Base-by-base conservation (phyloP, 2,888 invertebrate species). In the Meta bourneti region DNA sequence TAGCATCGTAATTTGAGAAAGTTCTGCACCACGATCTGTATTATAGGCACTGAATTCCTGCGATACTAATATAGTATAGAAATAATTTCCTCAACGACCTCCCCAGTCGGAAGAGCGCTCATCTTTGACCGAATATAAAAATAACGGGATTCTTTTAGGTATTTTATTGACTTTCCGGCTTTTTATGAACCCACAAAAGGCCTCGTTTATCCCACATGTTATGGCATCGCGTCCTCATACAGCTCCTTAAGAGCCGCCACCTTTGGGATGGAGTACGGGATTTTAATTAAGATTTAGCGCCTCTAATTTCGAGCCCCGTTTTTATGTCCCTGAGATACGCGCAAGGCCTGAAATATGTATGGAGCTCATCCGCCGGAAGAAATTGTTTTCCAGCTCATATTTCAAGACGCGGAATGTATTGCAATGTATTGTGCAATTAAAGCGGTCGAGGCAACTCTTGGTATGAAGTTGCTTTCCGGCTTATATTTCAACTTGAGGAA, bases 231-330 rank as follows among this genome's bases (percentile, higher is more conserved):
- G 78, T 48, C 49, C 78, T 70, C 86, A 51, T 70, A 70, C 49
- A 77, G 78, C 8, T 19, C 78, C 70, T 48, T 78, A 86, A 86
- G 78, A 19, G 86, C 86, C 49, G 78, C 70, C 79, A 80, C 87
- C 79, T 87, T 72, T 80, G 79, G 54, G 72, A 70, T 72, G 54
- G 87, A 51, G 72, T 48, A 34, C 71, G n/a, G 54, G 79, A 80
- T 87, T 87, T 87, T 87, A 87, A 87, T 87, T 87, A 87, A 87
- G 87, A 87, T 87, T 87, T 87, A 87, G 87, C 80, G 79, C 87
- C 87, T 71, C 80, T 87, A 87, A 87, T 87, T 87, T 87, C 72
- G 34, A 48, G 51, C 71, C 72, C 52, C 51, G 80, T 87, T 87
- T 87, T 87, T 87, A 87, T 87, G 87, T 79, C 51, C 51, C 20